phyloP scores from a whole-genome alignment of 2,888 invertebrate genomes.

The Caenorhabditis sp. region DNA sequence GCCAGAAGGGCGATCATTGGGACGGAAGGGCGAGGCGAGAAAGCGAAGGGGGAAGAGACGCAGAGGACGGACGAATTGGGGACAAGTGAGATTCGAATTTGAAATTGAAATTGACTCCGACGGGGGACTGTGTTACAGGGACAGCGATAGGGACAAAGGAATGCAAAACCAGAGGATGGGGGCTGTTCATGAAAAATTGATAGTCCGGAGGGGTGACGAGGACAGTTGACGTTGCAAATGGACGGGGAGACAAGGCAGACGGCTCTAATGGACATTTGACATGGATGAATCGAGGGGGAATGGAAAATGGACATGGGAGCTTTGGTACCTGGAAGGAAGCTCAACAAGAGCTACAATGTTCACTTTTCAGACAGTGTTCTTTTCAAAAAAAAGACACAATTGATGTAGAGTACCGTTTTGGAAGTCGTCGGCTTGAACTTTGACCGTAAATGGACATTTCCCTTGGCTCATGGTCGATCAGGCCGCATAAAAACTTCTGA shows the following conservation, averaged over 20 bases:
- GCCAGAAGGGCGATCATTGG: not conserved
- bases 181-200: not conserved
- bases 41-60: not conserved
- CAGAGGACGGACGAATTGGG: not conserved
- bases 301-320: no score
- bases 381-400: no score
- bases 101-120: not conserved
- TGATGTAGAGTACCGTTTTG: no score
- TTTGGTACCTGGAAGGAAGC: no score
- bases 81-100: not conserved
- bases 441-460: no score
- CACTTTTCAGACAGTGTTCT: no score
- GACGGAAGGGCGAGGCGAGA: not conserved
- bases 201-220: no score
- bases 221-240: not conserved
- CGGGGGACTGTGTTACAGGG: no score
- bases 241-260: not conserved
- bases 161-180: not conserved
- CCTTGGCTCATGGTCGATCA: no score
- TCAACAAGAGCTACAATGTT: no score
- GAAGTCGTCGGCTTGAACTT: no score
- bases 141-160: constrained; percentile 7
- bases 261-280: constrained; percentile 21
- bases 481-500: no score
- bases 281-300: constrained; percentile 8